These are phyloP conservation scores for Asteroscopus sphinx DNA, from an alignment of 2,888 invertebrate species.

Conservation along the genomic window DNA sequence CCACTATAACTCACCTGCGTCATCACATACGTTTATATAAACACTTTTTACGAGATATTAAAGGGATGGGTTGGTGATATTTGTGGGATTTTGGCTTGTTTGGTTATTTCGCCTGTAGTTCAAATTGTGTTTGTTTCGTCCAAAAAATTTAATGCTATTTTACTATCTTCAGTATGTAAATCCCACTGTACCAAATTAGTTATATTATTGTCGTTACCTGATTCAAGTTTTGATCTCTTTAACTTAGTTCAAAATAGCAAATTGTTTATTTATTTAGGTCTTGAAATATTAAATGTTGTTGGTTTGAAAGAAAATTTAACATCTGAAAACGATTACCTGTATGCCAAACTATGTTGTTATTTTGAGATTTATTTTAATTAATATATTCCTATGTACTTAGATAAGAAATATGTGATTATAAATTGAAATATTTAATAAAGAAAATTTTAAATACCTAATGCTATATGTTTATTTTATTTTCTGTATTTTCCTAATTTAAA, in stretches of 20 bases:
- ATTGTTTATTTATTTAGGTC: conserved; percentile 75
- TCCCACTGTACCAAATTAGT: conserved; percentile 63
- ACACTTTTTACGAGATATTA: conserved; percentile 41
- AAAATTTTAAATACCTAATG: conserved; percentile 39
- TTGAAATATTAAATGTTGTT: conserved; percentile 71
- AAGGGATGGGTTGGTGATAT: conserved; percentile 75
- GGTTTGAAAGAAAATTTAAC: conserved; percentile 69
- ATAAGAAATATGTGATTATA: conserved; percentile 60
- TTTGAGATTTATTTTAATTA: conserved; percentile 79
- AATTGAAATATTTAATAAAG: conserved; percentile 69
- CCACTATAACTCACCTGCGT: conserved; percentile 24
- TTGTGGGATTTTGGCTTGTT: conserved; percentile 69
- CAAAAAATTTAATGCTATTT: conserved; percentile 36
- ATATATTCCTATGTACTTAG: conserved; percentile 74
- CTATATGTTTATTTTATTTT: not conserved
- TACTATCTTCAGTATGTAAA: conserved; percentile 42
- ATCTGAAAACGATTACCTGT: conserved; percentile 62
- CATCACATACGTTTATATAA: conserved; percentile 28
- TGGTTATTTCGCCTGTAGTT: conserved; percentile 60
- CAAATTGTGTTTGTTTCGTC: conserved; percentile 52
- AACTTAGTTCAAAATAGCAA: conserved; percentile 80
- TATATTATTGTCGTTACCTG: conserved; percentile 80
- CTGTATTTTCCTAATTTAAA: no score
- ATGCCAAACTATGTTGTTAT: conserved; percentile 85
- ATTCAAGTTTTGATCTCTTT: conserved; percentile 87